These are phyloP conservation scores for Barnardius zonarius DNA, from an alignment of 2,113 vertebrate species.

Conservation along the genomic window DNA sequence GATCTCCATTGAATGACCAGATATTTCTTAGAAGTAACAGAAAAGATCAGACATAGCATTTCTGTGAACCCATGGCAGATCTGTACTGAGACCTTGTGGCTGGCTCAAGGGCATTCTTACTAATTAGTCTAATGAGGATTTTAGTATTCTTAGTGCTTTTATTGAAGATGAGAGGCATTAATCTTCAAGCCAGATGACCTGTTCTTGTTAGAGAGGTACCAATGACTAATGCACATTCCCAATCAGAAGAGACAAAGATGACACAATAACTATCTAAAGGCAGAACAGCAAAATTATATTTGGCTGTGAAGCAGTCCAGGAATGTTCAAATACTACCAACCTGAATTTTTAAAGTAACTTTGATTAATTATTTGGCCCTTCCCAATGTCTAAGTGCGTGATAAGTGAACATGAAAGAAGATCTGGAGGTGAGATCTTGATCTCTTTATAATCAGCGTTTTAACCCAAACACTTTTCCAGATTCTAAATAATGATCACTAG, in stretches of 20 bases:
- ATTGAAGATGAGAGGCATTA: conserved; percentile 15
- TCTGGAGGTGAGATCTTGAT: background rate
- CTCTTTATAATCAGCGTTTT: background rate
- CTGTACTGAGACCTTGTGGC: background rate
- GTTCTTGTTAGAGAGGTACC: background rate
- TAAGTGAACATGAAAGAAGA: background rate
- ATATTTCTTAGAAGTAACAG: background rate
- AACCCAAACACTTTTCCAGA: background rate
- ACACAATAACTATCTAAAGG: background rate
- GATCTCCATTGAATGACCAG: background rate
- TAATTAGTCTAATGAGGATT: conserved; percentile 32
- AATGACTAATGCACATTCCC: conserved; percentile 8
- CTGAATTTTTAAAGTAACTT: background rate
- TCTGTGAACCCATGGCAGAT: background rate
- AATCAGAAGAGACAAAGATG: background rate
- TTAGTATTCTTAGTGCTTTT: background rate
- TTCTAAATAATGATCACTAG: background rate
- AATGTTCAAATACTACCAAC: background rate
- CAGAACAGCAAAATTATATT: background rate
- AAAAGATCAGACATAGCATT: background rate
- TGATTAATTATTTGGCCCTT: background rate
- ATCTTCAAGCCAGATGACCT: conserved; percentile 15
- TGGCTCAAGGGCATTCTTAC: background rate
- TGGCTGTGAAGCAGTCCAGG: background rate
- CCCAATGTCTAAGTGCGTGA: background rate